phyloP scores from a whole-genome alignment of 2,113 vertebrate genomes.

The Cottus gobio region DNA sequence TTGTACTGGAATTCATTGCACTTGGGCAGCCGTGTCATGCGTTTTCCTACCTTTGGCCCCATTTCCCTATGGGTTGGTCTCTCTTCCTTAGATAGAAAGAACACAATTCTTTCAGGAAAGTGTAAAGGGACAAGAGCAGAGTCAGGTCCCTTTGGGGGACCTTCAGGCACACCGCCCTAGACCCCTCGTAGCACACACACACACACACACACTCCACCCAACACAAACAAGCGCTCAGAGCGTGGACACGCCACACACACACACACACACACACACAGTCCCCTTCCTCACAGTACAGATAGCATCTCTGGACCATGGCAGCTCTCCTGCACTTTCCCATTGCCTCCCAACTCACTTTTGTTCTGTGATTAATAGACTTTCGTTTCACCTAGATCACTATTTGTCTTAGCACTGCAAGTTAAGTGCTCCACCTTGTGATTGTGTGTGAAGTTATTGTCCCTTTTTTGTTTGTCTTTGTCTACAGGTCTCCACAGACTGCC shows the following conservation, averaged over 20 bases:
- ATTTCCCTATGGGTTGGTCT: constrained; percentile 82
- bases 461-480: constrained; percentile 1
- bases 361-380: constrained; percentile 67
- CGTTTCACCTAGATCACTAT: constrained; percentile 35
- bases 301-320: constrained; percentile 70
- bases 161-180: constrained; percentile 63
- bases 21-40: constrained; percentile 55
- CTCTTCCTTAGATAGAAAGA: constrained; percentile 88
- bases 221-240: constrained; percentile 77
- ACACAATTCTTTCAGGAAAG: constrained; percentile 86
- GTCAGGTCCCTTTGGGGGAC: constrained; percentile 72
- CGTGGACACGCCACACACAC: constrained; percentile 62
- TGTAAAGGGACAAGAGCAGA: constrained; percentile 69
- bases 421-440: constrained; percentile 40
- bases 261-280: constrained; percentile 71
- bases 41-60: constrained; percentile 71
- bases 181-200: constrained; percentile 67
- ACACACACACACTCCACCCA: constrained; percentile 73
- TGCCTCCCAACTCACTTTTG: constrained; percentile 69
- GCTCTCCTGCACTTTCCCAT: constrained; percentile 64
- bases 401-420: constrained; percentile 42
- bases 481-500: constrained; percentile 92
- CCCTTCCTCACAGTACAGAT: constrained; percentile 75
- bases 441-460: constrained; percentile 16
- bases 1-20: constrained; percentile 23